Evolutionary conservation across 2,888 invertebrate species (phyloP).

Genomic region (Chrysomela aeneicollis): DNA sequence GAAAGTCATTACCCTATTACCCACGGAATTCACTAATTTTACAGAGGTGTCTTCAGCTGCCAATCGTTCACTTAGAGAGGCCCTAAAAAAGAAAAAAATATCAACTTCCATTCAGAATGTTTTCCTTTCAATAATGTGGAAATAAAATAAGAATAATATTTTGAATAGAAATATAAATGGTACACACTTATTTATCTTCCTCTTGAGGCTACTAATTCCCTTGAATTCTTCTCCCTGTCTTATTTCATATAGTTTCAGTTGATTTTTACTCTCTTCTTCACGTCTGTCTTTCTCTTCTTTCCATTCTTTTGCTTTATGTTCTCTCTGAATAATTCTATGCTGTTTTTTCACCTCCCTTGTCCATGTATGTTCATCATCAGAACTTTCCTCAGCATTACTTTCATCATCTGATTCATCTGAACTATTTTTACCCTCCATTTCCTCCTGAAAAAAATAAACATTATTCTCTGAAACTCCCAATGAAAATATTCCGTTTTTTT

Average conservation of each 20-base stretch:
- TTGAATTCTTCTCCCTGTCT: constrained; percentile 70
- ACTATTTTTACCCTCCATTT: constrained; percentile 60
- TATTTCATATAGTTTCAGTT: constrained; percentile 69
- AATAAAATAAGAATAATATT: background rate
- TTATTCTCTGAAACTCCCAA: too few species aligned
- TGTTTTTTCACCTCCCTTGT: constrained; percentile 81
- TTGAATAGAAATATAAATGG: background rate
- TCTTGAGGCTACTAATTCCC: constrained; percentile 63
- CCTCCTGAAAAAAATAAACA: constrained; percentile 48
- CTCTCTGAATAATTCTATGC: constrained; percentile 70
- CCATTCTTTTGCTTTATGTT: constrained; percentile 61
- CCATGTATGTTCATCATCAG: constrained; percentile 85
- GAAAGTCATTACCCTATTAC: constrained; percentile 85
- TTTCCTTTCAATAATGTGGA: background rate
- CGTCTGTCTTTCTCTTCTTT: constrained; percentile 55
- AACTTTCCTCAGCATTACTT: constrained; percentile 62
- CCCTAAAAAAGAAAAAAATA: constrained; percentile 64
- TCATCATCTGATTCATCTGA: constrained; percentile 58
- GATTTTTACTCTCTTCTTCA: constrained; percentile 52
- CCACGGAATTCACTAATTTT: constrained; percentile 67
- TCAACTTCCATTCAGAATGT: background rate
- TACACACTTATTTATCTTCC: constrained; percentile 63
- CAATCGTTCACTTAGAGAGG: constrained; percentile 78
- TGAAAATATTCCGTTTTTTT: too few species aligned
- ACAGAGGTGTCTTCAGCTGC: constrained; percentile 67